Evolutionary conservation across 2,113 vertebrate genomes (phyloP).

Genomic region (Aphelocoma coerulescens): DNA sequence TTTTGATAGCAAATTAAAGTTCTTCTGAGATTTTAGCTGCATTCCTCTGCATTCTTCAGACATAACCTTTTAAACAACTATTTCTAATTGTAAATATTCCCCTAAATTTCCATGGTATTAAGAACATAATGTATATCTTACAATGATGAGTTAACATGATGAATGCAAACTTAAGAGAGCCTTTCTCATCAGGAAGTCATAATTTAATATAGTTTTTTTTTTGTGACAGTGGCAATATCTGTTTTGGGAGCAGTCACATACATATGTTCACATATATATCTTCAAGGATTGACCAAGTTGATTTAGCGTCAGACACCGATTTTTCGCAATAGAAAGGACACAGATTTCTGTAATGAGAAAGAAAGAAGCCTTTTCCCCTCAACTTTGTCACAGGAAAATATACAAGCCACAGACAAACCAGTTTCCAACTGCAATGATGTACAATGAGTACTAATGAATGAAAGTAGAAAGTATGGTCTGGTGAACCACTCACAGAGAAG

Average conservation of each 20-base stretch:
- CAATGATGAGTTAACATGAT: neutral
- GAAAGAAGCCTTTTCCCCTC: neutral
- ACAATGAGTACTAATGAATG: neutral
- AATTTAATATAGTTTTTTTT: neutral
- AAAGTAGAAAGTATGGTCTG: neutral
- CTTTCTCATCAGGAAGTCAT: conserved; percentile 26
- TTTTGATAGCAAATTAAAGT: conserved; percentile 73
- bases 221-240: neutral
- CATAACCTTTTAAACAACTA: conserved; percentile 55
- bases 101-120: conserved; percentile 52
- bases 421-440: neutral
- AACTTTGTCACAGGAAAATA: neutral
- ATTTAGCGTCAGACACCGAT: neutral
- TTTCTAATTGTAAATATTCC: conserved; percentile 64
- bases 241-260: neutral
- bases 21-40: conserved; percentile 54
- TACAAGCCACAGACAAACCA: neutral
- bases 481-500: neutral
- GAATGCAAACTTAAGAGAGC: neutral
- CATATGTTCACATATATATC: neutral
- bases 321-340: neutral
- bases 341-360: neutral
- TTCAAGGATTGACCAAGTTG: neutral
- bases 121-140: conserved; percentile 42
- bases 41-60: conserved; percentile 51